These are phyloP conservation scores for Miichthys miiuy DNA, from an alignment of 2,797 vertebrate genomes.

Conservation along the genomic window DNA sequence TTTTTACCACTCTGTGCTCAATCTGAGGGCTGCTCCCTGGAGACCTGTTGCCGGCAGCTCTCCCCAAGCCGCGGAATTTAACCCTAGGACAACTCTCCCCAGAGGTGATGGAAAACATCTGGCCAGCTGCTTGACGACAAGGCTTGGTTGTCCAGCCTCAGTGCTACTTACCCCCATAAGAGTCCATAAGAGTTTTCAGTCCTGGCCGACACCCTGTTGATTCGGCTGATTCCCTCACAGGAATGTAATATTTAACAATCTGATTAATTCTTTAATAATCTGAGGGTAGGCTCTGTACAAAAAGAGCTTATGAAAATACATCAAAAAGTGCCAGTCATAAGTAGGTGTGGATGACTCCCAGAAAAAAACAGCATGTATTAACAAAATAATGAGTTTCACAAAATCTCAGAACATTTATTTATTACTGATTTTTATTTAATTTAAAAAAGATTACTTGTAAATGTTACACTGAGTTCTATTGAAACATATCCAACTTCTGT, in stretches of 20 bases:
- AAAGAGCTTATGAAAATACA: too few species aligned
- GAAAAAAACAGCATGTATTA: neutral
- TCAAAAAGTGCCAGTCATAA: neutral
- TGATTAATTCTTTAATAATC: neutral
- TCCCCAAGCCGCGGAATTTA: constrained; percentile 89
- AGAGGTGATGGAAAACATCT: constrained; percentile 96
- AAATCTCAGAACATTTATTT: constrained; percentile 42
- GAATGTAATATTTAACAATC: constrained; percentile 38
- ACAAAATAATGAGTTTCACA: neutral
- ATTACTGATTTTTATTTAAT: constrained; percentile 83
- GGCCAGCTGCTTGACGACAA: constrained; percentile 79
- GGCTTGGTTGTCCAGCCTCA: constrained; percentile 45
- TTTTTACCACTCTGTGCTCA: constrained; percentile 94
- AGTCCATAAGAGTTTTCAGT: constrained; percentile 7
- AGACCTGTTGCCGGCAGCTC: constrained; percentile 91
- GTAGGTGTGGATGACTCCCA: neutral
- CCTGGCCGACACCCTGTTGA: constrained; percentile 30
- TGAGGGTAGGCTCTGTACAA: neutral
- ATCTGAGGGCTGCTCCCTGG: constrained; percentile 89
- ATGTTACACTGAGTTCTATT: constrained; percentile 83
- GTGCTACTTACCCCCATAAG: constrained; percentile 9
- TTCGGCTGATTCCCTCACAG: constrained; percentile 40
- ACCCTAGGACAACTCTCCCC: constrained; percentile 89
- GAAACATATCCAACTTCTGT: constrained; percentile 76
- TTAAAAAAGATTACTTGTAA: constrained; percentile 83